Evolutionary conservation across 1,140 invertebrate genomes (phyloP).

Genomic region (Asbolus verrucosus): DNA sequence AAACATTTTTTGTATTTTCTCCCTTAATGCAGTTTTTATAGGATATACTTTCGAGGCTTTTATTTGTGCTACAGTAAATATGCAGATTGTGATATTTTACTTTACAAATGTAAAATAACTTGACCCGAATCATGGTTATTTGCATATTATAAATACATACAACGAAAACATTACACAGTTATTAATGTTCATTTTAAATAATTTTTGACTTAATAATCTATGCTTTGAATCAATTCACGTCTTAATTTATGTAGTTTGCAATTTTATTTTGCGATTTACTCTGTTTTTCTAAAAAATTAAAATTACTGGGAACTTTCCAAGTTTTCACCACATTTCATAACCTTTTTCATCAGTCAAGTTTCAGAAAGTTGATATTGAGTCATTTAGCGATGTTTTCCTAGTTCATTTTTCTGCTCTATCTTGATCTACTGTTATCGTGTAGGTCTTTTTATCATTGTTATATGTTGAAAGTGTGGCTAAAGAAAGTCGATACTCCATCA

Average conservation of each 20-base stretch:
- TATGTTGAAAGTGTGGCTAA: not conserved
- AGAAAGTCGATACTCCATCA: constrained; percentile 5
- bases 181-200: constrained; percentile 19
- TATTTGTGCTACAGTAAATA: constrained; percentile 10
- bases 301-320: too few species aligned
- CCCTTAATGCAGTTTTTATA: constrained; percentile 3
- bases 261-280: too few species aligned
- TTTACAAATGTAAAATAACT: constrained; percentile 12
- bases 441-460: not conserved
- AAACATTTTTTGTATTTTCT: not conserved
- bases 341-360: too few species aligned
- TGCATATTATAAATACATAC: too few species aligned
- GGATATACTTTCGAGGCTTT: not conserved
- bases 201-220: constrained; percentile 5
- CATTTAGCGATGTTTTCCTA: not conserved
- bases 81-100: constrained; percentile 8
- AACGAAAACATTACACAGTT: too few species aligned
- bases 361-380: not conserved
- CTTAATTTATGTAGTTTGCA: too few species aligned
- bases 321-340: too few species aligned
- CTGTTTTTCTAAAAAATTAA: too few species aligned
- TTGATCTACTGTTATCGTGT: too few species aligned
- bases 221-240: too few species aligned
- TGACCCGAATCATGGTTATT: constrained; percentile 10
- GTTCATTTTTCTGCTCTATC: too few species aligned